Conservation (phyloP, 1,140 invertebrate species). For the Neuroterus valhalla region DNA sequence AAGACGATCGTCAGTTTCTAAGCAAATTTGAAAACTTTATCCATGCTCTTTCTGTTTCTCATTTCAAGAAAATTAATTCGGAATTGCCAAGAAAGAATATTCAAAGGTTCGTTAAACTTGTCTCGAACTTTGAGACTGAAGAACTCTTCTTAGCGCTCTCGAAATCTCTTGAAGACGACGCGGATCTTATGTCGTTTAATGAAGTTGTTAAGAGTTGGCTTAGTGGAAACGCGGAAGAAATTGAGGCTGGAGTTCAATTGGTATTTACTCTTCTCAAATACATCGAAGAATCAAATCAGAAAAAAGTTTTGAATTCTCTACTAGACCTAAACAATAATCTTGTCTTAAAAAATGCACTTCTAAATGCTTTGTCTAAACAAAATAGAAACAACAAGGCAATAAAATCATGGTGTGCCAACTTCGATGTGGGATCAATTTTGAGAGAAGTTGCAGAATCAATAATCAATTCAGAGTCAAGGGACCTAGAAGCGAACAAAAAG, state of each 20-base stretch:
- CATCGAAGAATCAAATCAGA: conserved; percentile 71
- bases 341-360: conserved; percentile 55
- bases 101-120: conserved; percentile 68
- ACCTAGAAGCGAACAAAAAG: conserved; percentile 27
- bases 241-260: conserved; percentile 75
- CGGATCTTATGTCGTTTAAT: conserved; percentile 72
- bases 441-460: conserved; percentile 33
- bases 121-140: conserved; percentile 70
- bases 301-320: conserved; percentile 74
- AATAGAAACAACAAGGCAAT: conserved; percentile 72
- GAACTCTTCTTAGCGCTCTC: conserved; percentile 68
- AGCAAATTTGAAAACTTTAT: conserved; percentile 74
- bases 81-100: conserved; percentile 64
- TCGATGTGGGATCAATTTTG: conserved; percentile 34
- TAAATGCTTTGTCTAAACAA: conserved; percentile 64
- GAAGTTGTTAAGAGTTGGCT: conserved; percentile 74
- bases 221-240: conserved; percentile 64
- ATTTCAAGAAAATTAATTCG: conserved; percentile 71
- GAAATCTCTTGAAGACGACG: conserved; percentile 56
- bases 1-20: conserved; percentile 53
- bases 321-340: conserved; percentile 66
- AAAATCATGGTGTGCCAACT: conserved; percentile 72
- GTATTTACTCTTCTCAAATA: conserved; percentile 78
- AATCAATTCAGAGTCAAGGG: not conserved
- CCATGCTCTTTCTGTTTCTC: conserved; percentile 73